phyloP scores from a whole-genome alignment of 2,888 invertebrate genomes.

The Spicauda simplicius region DNA sequence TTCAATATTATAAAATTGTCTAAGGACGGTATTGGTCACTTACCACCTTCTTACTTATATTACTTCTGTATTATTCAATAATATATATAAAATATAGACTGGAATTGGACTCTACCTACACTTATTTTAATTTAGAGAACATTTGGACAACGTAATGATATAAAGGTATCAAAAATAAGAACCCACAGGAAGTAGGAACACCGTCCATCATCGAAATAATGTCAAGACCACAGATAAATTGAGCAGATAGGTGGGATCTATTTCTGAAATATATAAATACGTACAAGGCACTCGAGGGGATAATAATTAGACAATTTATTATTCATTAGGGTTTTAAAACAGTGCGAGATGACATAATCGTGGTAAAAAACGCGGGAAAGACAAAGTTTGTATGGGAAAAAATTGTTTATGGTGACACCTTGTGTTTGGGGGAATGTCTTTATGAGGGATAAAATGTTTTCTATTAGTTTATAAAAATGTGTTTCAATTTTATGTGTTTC shows the following conservation, averaged over 20 bases:
- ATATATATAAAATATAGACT: too few species aligned
- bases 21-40: too few species aligned
- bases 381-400: slow-evolving; percentile 46
- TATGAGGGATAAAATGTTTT: not conserved
- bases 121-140: not conserved
- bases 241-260: slow-evolving; percentile 41
- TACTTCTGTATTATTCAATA: too few species aligned
- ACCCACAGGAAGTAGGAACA: slow-evolving; percentile 19
- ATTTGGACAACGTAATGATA: slow-evolving; percentile 11
- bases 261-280: slow-evolving; percentile 53
- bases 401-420: slow-evolving; percentile 50
- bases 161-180: slow-evolving; percentile 2
- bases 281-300: slow-evolving; percentile 54
- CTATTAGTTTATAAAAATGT: not conserved
- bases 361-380: slow-evolving; percentile 50
- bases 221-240: slow-evolving; percentile 42
- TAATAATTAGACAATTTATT: slow-evolving; percentile 65
- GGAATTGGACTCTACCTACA: too few species aligned
- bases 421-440: not conserved
- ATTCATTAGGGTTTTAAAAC: slow-evolving; percentile 61
- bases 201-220: slow-evolving; percentile 41
- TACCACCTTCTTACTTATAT: too few species aligned
- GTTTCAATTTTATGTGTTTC: too few species aligned
- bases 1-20: too few species aligned
- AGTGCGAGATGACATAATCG: slow-evolving; percentile 64